phyloP scores from a whole-genome alignment of 2,888 invertebrate species.

The Reticulitermes lucifugus region DNA sequence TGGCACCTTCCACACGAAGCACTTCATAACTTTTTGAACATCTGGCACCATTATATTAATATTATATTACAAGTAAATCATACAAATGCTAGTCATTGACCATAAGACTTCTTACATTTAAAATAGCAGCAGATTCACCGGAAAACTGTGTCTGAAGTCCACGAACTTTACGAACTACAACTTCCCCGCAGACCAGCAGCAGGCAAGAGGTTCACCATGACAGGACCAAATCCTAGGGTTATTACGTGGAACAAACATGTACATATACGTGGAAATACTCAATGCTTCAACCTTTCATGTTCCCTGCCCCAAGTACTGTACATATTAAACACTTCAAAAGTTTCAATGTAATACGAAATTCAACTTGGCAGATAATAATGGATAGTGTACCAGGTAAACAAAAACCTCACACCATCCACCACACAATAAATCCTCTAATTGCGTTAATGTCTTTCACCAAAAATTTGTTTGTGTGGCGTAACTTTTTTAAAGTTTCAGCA shows the following conservation, averaged over 20 bases:
- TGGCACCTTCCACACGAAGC: slow-evolving; percentile 32
- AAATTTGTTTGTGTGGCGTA: not conserved
- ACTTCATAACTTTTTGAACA: slow-evolving; percentile 9
- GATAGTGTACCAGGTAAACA: not conserved
- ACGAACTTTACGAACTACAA: not conserved
- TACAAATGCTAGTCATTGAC: slow-evolving; percentile 5
- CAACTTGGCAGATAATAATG: slow-evolving; percentile 4
- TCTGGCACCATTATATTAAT: slow-evolving; percentile 25
- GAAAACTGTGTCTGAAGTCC: slow-evolving; percentile 1
- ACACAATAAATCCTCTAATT: not conserved
- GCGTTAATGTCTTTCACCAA: not conserved
- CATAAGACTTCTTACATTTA: slow-evolving; percentile 20
- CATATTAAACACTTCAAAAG: not conserved
- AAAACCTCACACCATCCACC: not conserved
- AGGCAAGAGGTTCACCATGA: slow-evolving; percentile 1
- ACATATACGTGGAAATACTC: slow-evolving; percentile 11
- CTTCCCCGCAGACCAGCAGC: slow-evolving; percentile 43
- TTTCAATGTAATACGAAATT: not conserved
- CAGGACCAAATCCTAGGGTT: not conserved
- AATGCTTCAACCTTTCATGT: slow-evolving; percentile 1
- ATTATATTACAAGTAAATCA: slow-evolving; percentile 10
- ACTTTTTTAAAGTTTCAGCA: not conserved
- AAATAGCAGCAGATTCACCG: slow-evolving; percentile 19
- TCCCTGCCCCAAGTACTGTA: not conserved
- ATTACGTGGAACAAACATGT: slow-evolving; percentile 10